phyloP scores from a whole-genome alignment of 2,113 vertebrate genomes.

The Poecile atricapillus region DNA sequence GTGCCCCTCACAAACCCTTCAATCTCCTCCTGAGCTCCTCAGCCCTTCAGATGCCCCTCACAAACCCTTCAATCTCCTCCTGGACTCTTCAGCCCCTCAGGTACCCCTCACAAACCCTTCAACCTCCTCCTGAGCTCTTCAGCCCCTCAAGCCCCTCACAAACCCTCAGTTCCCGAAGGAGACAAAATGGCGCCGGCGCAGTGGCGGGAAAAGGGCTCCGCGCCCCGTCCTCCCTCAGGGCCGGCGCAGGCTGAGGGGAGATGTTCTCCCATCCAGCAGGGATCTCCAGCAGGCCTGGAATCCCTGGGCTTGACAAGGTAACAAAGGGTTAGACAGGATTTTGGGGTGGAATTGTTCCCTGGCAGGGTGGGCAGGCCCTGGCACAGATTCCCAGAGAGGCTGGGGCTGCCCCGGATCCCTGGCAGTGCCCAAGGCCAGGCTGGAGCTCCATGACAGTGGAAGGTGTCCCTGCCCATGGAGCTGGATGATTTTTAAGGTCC shows the following conservation, averaged over 20 bases:
- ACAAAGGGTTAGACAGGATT: rapidly evolving
- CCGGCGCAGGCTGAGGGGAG: background rate
- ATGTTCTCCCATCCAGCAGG: background rate
- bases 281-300: rapidly evolving
- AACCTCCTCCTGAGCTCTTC: background rate
- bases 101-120: background rate
- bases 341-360: background rate
- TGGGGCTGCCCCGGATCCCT: background rate
- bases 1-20: background rate
- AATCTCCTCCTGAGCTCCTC: no score
- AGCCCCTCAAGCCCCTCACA: background rate
- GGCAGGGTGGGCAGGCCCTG: background rate
- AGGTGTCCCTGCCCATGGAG: background rate
- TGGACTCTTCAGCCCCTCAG: no score
- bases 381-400: background rate
- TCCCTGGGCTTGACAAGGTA: background rate
- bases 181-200: background rate
- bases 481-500: background rate
- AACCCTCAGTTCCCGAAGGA: rapidly evolving
- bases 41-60: no score
- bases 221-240: background rate
- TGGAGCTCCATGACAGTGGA: rapidly evolving
- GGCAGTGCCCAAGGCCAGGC: background rate
- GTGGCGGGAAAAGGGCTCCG: background rate
- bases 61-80: no score